Evolutionary conservation across 2,797 vertebrate species (phyloP).

Genomic region (Sebastes kiyomatsui): DNA sequence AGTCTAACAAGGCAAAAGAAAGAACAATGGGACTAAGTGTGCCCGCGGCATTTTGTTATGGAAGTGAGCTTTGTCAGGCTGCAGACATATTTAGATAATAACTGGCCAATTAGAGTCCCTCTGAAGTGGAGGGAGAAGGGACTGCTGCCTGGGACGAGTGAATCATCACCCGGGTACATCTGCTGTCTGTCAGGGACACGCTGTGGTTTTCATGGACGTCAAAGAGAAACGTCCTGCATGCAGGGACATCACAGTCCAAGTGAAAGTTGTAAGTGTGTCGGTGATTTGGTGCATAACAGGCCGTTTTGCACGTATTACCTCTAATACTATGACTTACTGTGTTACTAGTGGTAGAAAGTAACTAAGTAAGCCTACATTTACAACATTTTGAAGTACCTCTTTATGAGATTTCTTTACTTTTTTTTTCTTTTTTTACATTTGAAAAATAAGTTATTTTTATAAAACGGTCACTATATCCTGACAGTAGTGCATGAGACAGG

Average conservation of each 20-base stretch:
- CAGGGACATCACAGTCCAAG: neutral
- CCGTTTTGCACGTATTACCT: neutral
- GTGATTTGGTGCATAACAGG: neutral
- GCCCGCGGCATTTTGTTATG: slow-evolving; percentile 12
- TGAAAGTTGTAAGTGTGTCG: neutral
- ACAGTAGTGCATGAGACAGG: too few relatives aligned
- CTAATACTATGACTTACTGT: neutral
- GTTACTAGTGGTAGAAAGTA: neutral
- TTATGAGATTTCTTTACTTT: too few relatives aligned
- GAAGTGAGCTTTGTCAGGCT: slow-evolving; percentile 1
- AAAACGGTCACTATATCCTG: too few relatives aligned
- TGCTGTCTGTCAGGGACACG: neutral
- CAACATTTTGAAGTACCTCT: too few relatives aligned
- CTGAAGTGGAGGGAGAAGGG: neutral
- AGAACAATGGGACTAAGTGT: neutral
- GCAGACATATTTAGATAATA: slow-evolving; percentile 43
- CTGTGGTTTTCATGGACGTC: neutral
- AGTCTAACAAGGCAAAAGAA: slow-evolving; percentile 7
- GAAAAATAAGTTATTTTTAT: too few relatives aligned
- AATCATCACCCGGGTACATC: slow-evolving; percentile 34
- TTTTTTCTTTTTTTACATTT: too few relatives aligned
- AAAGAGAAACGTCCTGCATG: neutral
- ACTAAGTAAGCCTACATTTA: neutral
- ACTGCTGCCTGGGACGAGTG: slow-evolving; percentile 25
- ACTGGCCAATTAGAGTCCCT: slow-evolving; percentile 31